These are phyloP conservation scores for Coenonympha glycerion DNA, from an alignment of 2,888 invertebrate species.

Conservation along the genomic window DNA sequence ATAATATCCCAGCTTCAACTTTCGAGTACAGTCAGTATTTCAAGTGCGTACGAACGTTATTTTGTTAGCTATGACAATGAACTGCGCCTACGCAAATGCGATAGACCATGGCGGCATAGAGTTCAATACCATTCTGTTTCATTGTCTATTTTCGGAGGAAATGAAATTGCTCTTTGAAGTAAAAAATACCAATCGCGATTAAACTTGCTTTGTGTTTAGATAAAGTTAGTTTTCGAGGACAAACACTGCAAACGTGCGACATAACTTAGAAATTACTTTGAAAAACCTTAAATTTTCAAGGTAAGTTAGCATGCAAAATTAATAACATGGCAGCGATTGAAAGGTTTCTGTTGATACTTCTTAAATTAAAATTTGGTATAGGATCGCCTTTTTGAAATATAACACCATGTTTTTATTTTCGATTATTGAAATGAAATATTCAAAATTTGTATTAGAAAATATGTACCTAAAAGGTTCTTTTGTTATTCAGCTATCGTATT, in stretches of 20 bases:
- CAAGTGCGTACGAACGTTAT: conserved; percentile 22
- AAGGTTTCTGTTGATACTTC: neutral
- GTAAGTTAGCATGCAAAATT: too few relatives aligned
- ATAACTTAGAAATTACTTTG: too few relatives aligned
- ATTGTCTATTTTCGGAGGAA: neutral
- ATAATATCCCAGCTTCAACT: conserved; percentile 2
- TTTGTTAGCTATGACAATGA: conserved; percentile 24
- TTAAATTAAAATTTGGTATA: too few relatives aligned
- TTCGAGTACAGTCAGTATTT: conserved; percentile 12
- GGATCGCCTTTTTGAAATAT: too few relatives aligned
- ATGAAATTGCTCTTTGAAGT: conserved; percentile 4
- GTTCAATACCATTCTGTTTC: conserved; percentile 10
- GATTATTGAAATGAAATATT: too few relatives aligned
- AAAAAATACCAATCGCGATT: conserved; percentile 7
- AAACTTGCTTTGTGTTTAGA: neutral
- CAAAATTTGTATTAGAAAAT: too few relatives aligned
- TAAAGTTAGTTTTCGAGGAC: neutral
- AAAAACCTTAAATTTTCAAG: too few relatives aligned
- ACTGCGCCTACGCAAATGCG: conserved; percentile 27
- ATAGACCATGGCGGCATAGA: conserved; percentile 24
- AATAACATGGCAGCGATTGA: too few relatives aligned
- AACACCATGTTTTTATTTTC: too few relatives aligned
- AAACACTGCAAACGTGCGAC: neutral
- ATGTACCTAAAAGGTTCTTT: too few relatives aligned
- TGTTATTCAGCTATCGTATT: too few relatives aligned